A percentile compares a stretch with the other conserved stretches of the same genome.
These are phyloP conservation scores for Thaumatotibia leucotreta DNA, from an alignment of 1,140 invertebrate genomes.

Conservation along the genomic window DNA sequence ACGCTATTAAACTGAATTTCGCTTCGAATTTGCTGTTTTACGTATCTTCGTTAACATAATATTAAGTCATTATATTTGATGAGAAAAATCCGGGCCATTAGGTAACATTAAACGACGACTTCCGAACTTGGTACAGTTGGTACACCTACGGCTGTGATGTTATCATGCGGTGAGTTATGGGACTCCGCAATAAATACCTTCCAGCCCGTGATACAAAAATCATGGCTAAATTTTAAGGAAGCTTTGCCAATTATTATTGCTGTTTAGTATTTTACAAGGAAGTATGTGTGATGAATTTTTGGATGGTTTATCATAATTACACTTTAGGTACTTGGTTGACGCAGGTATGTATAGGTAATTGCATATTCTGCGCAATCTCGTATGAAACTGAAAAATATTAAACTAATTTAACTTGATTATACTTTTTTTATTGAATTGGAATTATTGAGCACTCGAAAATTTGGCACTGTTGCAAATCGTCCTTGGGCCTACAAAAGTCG, in stretches of 20 bases:
- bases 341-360: no score
- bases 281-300: no score
- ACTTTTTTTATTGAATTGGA: no score
- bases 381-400: no score
- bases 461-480: no score
- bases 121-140: conserved; percentile 22
- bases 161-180: conserved; percentile 50
- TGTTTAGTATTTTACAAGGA: neutral
- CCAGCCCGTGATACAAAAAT: conserved; percentile 5
- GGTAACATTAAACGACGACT: conserved; percentile 22
- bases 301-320: no score
- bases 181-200: conserved; percentile 18
- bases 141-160: conserved; percentile 26
- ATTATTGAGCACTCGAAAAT: no score
- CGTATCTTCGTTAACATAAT: conserved; percentile 10
- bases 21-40: neutral
- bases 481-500: no score
- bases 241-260: neutral
- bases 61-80: conserved; percentile 23
- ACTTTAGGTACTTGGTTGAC: no score
- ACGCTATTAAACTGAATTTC: neutral
- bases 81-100: conserved; percentile 19
- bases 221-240: neutral
- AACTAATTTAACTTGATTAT: no score
- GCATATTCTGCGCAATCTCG: no score